Evolutionary conservation across 2,888 invertebrate species (phyloP).

Genomic region (Tinea semifulvella): DNA sequence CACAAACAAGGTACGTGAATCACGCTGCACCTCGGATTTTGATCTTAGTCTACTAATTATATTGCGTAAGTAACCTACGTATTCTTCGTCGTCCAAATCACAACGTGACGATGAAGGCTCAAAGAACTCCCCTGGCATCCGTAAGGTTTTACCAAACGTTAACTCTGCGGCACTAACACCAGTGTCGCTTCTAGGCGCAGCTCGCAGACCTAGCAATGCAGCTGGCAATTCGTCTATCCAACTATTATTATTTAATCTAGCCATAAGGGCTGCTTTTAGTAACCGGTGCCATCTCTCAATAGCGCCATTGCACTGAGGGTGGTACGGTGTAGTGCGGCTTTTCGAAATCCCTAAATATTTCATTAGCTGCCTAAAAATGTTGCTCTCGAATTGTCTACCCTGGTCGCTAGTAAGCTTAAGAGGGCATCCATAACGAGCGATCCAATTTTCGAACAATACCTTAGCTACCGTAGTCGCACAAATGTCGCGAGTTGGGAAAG

Average conservation of each 20-base stretch:
- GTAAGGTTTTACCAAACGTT: conserved; percentile 22
- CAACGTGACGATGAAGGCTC: neutral
- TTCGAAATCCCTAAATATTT: conserved; percentile 19
- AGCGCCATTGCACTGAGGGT: conserved; percentile 19
- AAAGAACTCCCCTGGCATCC: conserved; percentile 25
- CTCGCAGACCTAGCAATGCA: conserved; percentile 26
- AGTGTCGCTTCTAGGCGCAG: neutral
- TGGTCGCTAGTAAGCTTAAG: too few species aligned
- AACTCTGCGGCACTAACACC: conserved; percentile 22
- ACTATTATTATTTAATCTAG: conserved; percentile 10
- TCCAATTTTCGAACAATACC: conserved; percentile 22
- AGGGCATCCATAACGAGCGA: too few species aligned
- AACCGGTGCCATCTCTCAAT: conserved; percentile 23
- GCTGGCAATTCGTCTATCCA: conserved; percentile 25
- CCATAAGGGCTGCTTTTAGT: conserved; percentile 21
- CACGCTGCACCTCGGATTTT: neutral
- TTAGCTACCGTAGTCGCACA: conserved; percentile 25
- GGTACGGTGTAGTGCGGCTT: conserved; percentile 16
- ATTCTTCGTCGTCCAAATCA: neutral
- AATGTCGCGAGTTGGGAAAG: conserved; percentile 24
- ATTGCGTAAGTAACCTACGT: neutral
- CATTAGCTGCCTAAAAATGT: conserved; percentile 17
- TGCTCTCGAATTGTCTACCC: neutral
- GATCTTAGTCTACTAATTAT: neutral
- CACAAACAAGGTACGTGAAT: conserved; percentile 7